phyloP scores from a whole-genome alignment of 2,797 vertebrate genomes.

The Acanthurus leucopareius region DNA sequence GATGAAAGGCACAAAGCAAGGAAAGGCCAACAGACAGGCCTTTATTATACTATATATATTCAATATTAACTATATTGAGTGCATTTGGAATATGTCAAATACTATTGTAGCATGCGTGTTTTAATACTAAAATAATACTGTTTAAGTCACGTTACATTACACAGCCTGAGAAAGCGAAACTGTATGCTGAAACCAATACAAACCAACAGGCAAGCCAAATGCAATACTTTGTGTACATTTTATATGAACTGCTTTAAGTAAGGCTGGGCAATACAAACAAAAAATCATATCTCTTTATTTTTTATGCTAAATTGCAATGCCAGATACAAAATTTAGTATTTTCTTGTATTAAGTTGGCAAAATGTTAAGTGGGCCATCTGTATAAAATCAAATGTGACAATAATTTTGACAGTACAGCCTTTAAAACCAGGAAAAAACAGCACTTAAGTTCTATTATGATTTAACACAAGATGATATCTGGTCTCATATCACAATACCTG shows the following conservation, averaged over 20 bases:
- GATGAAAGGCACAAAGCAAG: conserved; percentile 11
- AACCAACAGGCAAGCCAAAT: conserved; percentile 3
- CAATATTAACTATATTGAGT: background rate
- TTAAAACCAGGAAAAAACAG: too few relatives aligned
- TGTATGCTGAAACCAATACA: conserved; percentile 3
- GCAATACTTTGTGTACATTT: background rate
- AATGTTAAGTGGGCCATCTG: too few relatives aligned
- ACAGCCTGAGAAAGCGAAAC: conserved; percentile 3
- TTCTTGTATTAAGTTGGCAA: too few relatives aligned
- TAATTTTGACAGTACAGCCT: too few relatives aligned
- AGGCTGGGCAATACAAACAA: too few relatives aligned
- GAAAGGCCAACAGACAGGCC: background rate
- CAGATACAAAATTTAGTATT: too few relatives aligned
- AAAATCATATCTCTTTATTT: too few relatives aligned
- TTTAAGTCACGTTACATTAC: conserved; percentile 8
- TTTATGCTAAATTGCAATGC: too few relatives aligned
- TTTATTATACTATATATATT: background rate
- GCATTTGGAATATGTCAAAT: conserved; percentile 18
- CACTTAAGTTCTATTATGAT: too few relatives aligned
- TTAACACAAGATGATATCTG: too few relatives aligned
- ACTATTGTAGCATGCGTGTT: conserved; percentile 2
- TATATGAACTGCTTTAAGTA: conserved; percentile 9
- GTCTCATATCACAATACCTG: too few relatives aligned
- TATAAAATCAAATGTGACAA: too few relatives aligned
- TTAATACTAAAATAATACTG: conserved; percentile 1